Evolutionary conservation across 2,113 vertebrate genomes (phyloP), one percentile per base, ranked within the genome.

Genomic region (Caretta caretta): DNA sequence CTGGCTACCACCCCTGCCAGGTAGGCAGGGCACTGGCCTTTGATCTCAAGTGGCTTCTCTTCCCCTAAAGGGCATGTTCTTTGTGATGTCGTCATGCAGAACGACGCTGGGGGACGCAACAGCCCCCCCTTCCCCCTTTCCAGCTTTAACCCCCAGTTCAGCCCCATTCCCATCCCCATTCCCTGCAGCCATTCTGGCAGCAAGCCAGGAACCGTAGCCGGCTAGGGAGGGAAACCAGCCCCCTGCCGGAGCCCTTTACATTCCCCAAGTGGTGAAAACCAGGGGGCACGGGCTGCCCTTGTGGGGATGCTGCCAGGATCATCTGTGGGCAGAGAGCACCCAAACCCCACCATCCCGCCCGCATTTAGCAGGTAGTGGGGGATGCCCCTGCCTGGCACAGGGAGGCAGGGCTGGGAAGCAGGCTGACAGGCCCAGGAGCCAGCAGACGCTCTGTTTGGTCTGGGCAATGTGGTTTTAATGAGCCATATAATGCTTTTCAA

Each of bases 381-480:
- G 0, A 10, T 53, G 86, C 80, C 93, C 72, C 1, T 14, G 72
- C 72, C 72, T 31, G 46, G 46, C 25, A 29, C 25, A 29, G 46
- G 35, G 76, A 49, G 35, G 80, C 56, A 84, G 90, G 93, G 87
- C 92, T 88, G 72, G 31, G 72, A 53, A 7, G 75, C 19, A 27
- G 35, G 69, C 88, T 53, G 25, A 87, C 35, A 87, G 57, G 14
- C 53, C 14, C 0, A 6, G 27, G 19, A 78, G 86, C 76, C 35
- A 12, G 29, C 85, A 84, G 42, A 65, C 25, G 11, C 80, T 79
- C 87, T 12, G 93, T 89, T 94, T 89, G 90, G 96, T 86, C 87
- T 65, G 90, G 75, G 88, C 88, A 89, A 96, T 96, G 95, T 97
- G 95, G 59, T 97, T 95, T 94, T 96, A 95, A 69, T 87, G 95